A percentile compares a stretch with the other conserved stretches of the same genome.
Conservation (phyloP, 2,797 vertebrate genomes). For the Mionectes olivaceus region DNA sequence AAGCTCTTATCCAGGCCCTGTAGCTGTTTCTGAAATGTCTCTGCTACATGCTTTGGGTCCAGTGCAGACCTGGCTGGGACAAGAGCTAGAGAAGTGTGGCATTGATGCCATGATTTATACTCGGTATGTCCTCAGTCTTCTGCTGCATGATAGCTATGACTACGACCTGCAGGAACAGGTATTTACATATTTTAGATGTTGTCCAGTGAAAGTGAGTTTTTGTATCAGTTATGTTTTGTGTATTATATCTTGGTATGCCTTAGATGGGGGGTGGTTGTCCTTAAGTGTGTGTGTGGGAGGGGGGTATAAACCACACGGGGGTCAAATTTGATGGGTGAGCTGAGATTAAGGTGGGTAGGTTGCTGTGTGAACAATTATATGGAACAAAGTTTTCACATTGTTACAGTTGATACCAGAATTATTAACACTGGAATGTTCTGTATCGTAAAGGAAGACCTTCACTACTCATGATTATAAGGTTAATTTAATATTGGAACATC, state of each 20-base stretch:
- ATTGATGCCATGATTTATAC: slow-evolving; percentile 99
- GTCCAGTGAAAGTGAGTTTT: slow-evolving; percentile 47
- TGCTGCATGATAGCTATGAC: slow-evolving; percentile 98
- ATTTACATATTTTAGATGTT: slow-evolving; percentile 58
- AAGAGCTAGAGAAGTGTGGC: slow-evolving; percentile 99
- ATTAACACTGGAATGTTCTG: neutral
- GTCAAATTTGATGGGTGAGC: neutral
- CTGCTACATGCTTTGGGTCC: slow-evolving; percentile 97
- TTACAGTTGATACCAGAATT: neutral
- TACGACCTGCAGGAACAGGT: slow-evolving; percentile 99
- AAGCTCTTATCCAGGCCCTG: slow-evolving; percentile 87
- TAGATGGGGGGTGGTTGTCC: neutral
- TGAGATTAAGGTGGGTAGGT: neutral
- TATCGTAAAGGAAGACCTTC: neutral
- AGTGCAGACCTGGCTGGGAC: slow-evolving; percentile 99
- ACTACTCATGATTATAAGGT: neutral
- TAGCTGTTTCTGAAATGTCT: slow-evolving; percentile 94
- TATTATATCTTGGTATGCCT: slow-evolving; percentile 29
- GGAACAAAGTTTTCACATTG: neutral
- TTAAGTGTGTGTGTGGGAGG: slow-evolving; percentile 43
- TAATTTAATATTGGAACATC: neutral
- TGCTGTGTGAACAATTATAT: neutral
- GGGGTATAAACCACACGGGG: neutral
- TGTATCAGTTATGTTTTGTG: slow-evolving; percentile 60
- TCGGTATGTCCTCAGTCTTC: slow-evolving; percentile 97